These are phyloP conservation scores for Nemurella pictetii DNA, from an alignment of 2,888 invertebrate species.

Conservation along the genomic window DNA sequence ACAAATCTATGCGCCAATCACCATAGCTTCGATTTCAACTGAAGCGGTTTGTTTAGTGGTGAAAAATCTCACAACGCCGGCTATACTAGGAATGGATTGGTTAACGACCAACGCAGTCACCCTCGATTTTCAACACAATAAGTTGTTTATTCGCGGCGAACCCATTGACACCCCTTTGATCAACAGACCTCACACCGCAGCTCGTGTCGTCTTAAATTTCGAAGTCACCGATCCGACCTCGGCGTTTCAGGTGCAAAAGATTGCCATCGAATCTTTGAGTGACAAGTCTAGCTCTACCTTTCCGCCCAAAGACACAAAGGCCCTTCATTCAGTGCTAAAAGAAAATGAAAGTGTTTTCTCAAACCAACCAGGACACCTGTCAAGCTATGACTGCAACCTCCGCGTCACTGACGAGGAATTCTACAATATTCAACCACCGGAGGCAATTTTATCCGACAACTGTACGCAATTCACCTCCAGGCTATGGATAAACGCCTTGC, in stretches of 20 bases:
- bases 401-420: neutral
- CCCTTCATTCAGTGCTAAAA: neutral
- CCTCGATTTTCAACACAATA: neutral
- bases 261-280: neutral
- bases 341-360: neutral
- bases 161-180: neutral
- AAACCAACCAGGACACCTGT: neutral
- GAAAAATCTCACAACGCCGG: neutral
- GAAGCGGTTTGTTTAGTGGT: neutral
- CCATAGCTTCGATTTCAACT: neutral
- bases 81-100: slow-evolving; percentile 8
- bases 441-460: neutral
- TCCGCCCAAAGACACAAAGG: neutral
- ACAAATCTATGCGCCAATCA: neutral
- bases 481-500: neutral
- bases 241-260: neutral
- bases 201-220: too few species aligned
- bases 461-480: neutral
- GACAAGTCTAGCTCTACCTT: neutral
- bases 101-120: neutral
- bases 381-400: neutral
- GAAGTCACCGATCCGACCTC: neutral
- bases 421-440: neutral
- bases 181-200: too few species aligned
- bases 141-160: neutral